Conservation (phyloP, 2,113 vertebrate species). For the Hypocryptadius cinnamomeus region DNA sequence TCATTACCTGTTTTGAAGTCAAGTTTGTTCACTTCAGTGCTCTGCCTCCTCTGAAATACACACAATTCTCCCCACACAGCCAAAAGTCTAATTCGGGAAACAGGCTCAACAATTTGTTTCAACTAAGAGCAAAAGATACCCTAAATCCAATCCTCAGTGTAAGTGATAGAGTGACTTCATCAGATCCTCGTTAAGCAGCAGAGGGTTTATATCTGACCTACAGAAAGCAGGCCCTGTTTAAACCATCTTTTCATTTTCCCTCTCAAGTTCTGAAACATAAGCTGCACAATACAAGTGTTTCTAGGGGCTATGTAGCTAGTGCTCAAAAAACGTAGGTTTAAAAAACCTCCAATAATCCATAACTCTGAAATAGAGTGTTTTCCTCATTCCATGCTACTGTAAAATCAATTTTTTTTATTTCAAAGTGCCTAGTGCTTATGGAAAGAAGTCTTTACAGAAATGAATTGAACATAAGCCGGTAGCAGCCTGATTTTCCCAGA, state of each 20-base stretch:
- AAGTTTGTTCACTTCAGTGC: background rate
- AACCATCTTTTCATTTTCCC: accelerated
- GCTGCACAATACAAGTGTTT: background rate
- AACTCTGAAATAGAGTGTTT: background rate
- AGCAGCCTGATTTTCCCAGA: background rate
- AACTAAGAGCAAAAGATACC: background rate
- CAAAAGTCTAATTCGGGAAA: background rate
- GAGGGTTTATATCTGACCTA: background rate
- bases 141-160: background rate
- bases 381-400: background rate
- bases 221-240: background rate
- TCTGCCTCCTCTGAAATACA: background rate
- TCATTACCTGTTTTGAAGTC: background rate
- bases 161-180: background rate
- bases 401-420: background rate
- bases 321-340: background rate
- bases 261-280: background rate
- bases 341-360: background rate
- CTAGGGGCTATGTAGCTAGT: background rate
- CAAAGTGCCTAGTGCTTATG: background rate
- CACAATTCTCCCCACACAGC: background rate
- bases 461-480: background rate
- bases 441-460: background rate
- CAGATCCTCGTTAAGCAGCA: background rate
- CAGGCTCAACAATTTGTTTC: background rate